Base-by-base conservation (phyloP, 2,888 invertebrate genomes). In the Eupithecia exiguata region DNA sequence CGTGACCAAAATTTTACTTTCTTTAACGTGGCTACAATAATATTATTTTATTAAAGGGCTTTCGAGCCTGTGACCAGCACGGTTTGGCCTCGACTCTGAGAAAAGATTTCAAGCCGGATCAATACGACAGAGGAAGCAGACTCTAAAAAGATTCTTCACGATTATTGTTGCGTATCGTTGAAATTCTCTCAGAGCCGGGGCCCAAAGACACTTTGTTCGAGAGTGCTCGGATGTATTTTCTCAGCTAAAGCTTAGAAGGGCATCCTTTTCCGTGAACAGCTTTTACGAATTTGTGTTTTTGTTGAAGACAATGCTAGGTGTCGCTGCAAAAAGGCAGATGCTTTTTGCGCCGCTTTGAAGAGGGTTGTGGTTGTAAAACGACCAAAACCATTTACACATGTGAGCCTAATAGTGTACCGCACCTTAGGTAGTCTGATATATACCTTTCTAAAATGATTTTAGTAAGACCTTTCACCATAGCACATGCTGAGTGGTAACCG, bases 41-140 rank as follows among this genome's bases (percentile, higher is more conserved):
- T 71, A 78, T 77, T 75, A 70, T 74, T 76, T 79, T 77, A 73
- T 73, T 74, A 78, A 74, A 71, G 71, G 62, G 63, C 69, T 58
- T 74, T 74, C 71, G 75, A 79, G 68, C 69, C 73, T 68, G 14
- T 65, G 71, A 43, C 40, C 38, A 36, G 69, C 43, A 25, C 10
- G 25, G 25, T 9, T 58, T 25, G 58, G 58, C 58, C 58, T 58
- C 25, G 58, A 58, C 25, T 58, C 25, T 58, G 25, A 58, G 25
- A 53, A 53, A 58, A 12, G 5, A n/a, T 58, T 25, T 25, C 12
- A 5, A 58, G 1, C 21, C 58, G 14, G 58, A 58, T 58, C 25
- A 21, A 53, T 21, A 14, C 25, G 18, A 21, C 25, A 25, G 53
- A 58, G 18, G 25, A 58, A 5, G 12, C 12, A 25, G 21, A 25